Evolutionary conservation across 2,797 vertebrate genomes (phyloP).

Genomic region (Sebastes baramenuke): DNA sequence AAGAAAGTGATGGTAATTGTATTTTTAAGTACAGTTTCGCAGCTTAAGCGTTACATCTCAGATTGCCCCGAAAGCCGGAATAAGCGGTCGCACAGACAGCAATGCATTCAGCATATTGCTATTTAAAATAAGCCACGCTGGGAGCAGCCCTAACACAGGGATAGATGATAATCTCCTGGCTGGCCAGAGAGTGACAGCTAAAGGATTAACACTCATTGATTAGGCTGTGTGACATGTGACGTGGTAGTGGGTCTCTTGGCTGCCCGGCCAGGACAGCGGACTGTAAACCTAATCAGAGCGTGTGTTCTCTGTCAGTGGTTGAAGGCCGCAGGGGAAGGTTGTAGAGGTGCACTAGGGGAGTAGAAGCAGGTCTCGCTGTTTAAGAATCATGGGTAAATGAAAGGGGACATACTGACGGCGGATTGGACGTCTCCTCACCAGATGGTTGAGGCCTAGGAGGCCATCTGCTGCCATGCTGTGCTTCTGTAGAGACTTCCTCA

Average conservation of each 20-base stretch:
- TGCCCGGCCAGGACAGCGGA: conserved; percentile 33
- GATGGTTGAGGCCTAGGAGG: conserved; percentile 82
- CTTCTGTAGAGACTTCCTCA: conserved; percentile 64
- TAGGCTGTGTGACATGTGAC: conserved; percentile 68
- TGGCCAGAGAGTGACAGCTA: conserved; percentile 56
- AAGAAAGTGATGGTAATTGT: conserved; percentile 21
- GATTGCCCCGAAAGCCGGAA: conserved; percentile 29
- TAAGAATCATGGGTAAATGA: conserved; percentile 78
- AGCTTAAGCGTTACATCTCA: conserved; percentile 23
- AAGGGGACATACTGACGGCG: conserved; percentile 73
- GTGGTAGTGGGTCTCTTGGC: conserved; percentile 51
- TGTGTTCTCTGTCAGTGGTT: conserved; percentile 19
- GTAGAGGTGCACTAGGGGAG: conserved; percentile 9
- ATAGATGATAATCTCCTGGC: conserved; percentile 74
- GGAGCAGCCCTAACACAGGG: conserved; percentile 55
- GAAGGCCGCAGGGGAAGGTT: background rate
- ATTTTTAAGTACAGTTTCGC: conserved; percentile 24
- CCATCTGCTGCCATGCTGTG: conserved; percentile 83
- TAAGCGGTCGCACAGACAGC: conserved; percentile 24
- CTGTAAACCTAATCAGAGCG: conserved; percentile 34
- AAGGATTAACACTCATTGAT: conserved; percentile 76
- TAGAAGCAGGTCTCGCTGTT: conserved; percentile 51
- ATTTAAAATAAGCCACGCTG: conserved; percentile 72
- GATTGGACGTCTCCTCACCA: conserved; percentile 81
- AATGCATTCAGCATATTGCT: conserved; percentile 66